Base-by-base conservation (phyloP, 2,888 invertebrate genomes). In the Actias luna region DNA sequence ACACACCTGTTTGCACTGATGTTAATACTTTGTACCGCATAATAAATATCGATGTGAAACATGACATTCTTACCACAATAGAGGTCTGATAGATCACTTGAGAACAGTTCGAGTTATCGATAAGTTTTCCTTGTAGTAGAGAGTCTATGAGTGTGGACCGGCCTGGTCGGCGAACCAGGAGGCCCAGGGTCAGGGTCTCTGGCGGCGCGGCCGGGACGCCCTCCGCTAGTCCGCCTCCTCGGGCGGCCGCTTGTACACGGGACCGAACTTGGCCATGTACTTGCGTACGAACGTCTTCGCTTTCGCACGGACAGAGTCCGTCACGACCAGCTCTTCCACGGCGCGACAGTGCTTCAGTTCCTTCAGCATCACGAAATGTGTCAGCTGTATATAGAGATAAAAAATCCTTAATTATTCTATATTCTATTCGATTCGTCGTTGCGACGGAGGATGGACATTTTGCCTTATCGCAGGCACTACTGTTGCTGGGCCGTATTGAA, bases 201-300 rank as follows among this genome's bases (percentile, higher is more conserved):
- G 57, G 12, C 25, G 61, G 22, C 61, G 57, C 58, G 33, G 25
- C 16, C 14, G 57, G 14, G 5, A 31, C 35, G 4, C 85, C 73
- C 5, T 35, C 35, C 5, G 85, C 73, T 89, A 93, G 73, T 93
- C 93, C n/a, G 85, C 80, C 73, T 96, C 96, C 73, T 96, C 96
- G 12, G 94, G 94, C 46, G 95, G 94, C 69, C 95, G 92, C 68
- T 93, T 93, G 88, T 97, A 98, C 35, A 95, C 94, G 1, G 96
- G 94, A 0, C 98, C 98, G 87, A 97, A 98, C 87, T 98, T 98
- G 29, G 95, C 95, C 99, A 99, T 99, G 88, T 99, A 99, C 83
- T 98, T 98, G 79, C 95, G 95, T 63, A 99, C 97, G 85, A 98
- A 99, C 87, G 98, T 99, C 84, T 97, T 97, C 25, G 99, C 98